phyloP scores from a whole-genome alignment of 2,113 vertebrate genomes.

The Sorex fumeus region DNA sequence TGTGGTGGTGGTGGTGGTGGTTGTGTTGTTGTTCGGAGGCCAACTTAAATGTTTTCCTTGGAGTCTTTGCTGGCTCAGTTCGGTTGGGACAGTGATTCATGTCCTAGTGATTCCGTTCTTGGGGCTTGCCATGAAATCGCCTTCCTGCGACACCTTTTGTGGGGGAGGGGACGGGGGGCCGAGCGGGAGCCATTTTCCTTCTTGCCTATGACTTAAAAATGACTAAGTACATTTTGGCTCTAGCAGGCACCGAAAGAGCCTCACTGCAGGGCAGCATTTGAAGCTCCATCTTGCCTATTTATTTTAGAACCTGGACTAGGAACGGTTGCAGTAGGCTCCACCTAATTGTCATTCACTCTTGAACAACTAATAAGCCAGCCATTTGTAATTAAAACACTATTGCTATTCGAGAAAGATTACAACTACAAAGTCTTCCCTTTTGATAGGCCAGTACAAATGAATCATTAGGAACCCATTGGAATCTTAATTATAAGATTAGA shows the following conservation, averaged over 20 bases:
- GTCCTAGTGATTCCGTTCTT: conserved; percentile 69
- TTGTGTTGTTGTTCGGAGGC: conserved; percentile 68
- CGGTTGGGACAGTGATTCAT: conserved; percentile 63
- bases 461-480: conserved; percentile 80
- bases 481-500: conserved; percentile 83
- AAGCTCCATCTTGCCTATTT: conserved; percentile 74
- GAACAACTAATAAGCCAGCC: conserved; percentile 79
- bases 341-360: conserved; percentile 82
- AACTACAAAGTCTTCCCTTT: conserved; percentile 73
- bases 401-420: conserved; percentile 78
- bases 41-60: conserved; percentile 74
- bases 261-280: conserved; percentile 70
- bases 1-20: conserved; percentile 9
- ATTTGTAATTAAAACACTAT: conserved; percentile 80
- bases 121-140: conserved; percentile 78
- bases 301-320: conserved; percentile 74
- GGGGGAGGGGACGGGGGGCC: not conserved
- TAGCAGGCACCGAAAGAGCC: conserved; percentile 67
- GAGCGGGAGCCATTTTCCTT: conserved; percentile 90
- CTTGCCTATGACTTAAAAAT: conserved; percentile 86
- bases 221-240: conserved; percentile 82
- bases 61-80: conserved; percentile 75
- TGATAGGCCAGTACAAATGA: conserved; percentile 77
- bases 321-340: conserved; percentile 74
- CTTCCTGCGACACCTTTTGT: conserved; percentile 82